Evolutionary conservation across 2,888 invertebrate genomes (phyloP), one percentile per base, ranked within the genome.

Genomic region (Hypolimnas misippus): DNA sequence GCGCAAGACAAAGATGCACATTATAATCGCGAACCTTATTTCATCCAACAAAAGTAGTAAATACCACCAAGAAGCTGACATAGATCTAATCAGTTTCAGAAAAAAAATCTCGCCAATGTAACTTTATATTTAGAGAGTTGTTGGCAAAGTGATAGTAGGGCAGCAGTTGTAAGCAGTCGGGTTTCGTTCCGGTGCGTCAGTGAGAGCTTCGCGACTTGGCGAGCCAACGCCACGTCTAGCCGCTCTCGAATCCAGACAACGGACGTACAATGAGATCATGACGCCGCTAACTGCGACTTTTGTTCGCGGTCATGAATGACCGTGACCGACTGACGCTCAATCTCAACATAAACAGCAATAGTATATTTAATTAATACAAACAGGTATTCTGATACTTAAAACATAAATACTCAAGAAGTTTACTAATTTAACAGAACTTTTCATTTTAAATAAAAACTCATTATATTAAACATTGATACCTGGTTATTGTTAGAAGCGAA

Each of bases 101-200:
- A 54, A 63, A 56, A 49, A 57, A 58, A 38, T 49, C 16, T 40
- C 21, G 25, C 29, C 44, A 35, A 58, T 59, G 67, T 65, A 62
- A 65, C 57, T 62, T 64, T 54, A 66, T 59, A 74, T 80, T 79
- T 80, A 81, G 81, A 82, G 78, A 83, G 80, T 77, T 70, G 78
- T 79, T 77, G 74, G 78, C 73, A 68, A 82, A 87, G 89, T 86
- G 87, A 89, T 87, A 89, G 89, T 89, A 89, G 89, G 88, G 81
- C 90, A 86, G 74, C 69, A 65, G 72, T 73, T 71, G 77, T 77
- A 78, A 74, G 77, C 74, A 78, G 76, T 78, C 79, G 76, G 76
- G 76, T 83, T 80, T 78, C 79, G 81, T 81, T 85, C 80, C 79
- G 83, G 79, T 73, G 79, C 75, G 81, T 77, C 76, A 78, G 81